A percentile compares a stretch with the other conserved stretches of the same genome.
phyloP scores from a whole-genome alignment of 2,888 invertebrate species.

The Dryocosmus kuriphilus region DNA sequence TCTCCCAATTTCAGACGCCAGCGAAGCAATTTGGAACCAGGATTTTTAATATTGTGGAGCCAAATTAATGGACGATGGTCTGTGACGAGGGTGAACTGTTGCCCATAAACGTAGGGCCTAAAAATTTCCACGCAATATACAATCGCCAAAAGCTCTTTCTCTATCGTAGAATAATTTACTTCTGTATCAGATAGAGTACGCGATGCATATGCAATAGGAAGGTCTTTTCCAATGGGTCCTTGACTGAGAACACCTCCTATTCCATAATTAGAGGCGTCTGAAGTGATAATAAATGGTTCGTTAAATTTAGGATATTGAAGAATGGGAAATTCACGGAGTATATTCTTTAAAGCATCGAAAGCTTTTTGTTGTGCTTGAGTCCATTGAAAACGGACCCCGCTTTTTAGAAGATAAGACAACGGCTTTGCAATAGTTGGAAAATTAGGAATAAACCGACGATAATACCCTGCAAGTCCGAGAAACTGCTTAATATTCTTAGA shows the following conservation, averaged over 20 bases:
- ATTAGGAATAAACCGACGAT: conserved; percentile 21
- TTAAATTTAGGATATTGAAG: not conserved
- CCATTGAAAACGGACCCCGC: conserved; percentile 56
- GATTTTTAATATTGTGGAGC: conserved; percentile 54
- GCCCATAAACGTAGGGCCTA: conserved; percentile 38
- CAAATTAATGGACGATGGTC: not conserved
- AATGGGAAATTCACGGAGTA: conserved; percentile 29
- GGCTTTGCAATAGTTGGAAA: conserved; percentile 58
- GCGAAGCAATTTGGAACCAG: conserved; percentile 59
- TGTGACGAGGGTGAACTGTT: not conserved
- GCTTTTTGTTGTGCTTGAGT: conserved; percentile 33
- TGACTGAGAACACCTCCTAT: not conserved
- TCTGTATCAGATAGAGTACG: not conserved
- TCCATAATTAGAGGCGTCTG: not conserved
- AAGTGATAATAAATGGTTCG: not conserved
- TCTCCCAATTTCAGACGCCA: conserved; percentile 65
- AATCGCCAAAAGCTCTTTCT: conserved; percentile 38
- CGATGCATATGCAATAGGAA: not conserved
- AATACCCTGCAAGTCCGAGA: not conserved
- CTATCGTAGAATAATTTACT: conserved; percentile 17
- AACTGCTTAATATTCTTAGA: not conserved
- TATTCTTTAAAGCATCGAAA: conserved; percentile 37
- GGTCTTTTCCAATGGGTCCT: not conserved
- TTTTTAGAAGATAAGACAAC: conserved; percentile 57
- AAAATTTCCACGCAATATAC: conserved; percentile 34